These are phyloP conservation scores for Oxycera nigricornis DNA, from an alignment of 2,888 invertebrate species.

Conservation along the genomic window DNA sequence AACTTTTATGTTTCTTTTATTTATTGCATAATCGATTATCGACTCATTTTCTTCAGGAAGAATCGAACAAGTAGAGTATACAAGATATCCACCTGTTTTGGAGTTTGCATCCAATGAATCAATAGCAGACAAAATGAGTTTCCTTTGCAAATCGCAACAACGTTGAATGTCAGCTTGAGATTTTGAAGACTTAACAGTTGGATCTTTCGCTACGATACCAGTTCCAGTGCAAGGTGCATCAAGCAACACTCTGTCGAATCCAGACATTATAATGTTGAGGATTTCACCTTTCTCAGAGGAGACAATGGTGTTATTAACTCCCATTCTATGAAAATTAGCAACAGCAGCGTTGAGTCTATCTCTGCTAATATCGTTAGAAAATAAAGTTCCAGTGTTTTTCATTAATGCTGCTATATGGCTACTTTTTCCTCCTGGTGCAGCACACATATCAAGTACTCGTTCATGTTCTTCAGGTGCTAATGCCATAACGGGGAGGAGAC, in stretches of 20 bases:
- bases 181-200: slow-evolving; percentile 92
- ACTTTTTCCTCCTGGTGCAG: slow-evolving; percentile 98
- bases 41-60: slow-evolving; percentile 98
- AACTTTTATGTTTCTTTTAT: slow-evolving; percentile 90
- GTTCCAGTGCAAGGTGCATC: slow-evolving; percentile 99
- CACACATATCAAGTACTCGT: slow-evolving; percentile 93
- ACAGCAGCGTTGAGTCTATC: slow-evolving; percentile 91
- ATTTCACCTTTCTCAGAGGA: slow-evolving; percentile 89
- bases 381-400: slow-evolving; percentile 96
- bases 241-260: slow-evolving; percentile 93
- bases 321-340: slow-evolving; percentile 95
- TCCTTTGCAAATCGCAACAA: slow-evolving; percentile 90
- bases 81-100: slow-evolving; percentile 89
- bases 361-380: slow-evolving; percentile 94
- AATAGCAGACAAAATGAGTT: slow-evolving; percentile 93
- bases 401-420: slow-evolving; percentile 97
- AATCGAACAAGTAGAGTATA: slow-evolving; percentile 98
- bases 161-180: slow-evolving; percentile 88
- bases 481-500: slow-evolving; percentile 97
- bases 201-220: slow-evolving; percentile 97
- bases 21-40: slow-evolving; percentile 94
- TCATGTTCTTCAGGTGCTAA: slow-evolving; percentile 96
- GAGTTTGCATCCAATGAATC: slow-evolving; percentile 95
- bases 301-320: slow-evolving; percentile 91
- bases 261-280: slow-evolving; percentile 82